Evolutionary conservation across 2,797 vertebrate genomes (phyloP), one percentile per base, ranked within the genome.

Genomic region (Sebastes trivittatus): DNA sequence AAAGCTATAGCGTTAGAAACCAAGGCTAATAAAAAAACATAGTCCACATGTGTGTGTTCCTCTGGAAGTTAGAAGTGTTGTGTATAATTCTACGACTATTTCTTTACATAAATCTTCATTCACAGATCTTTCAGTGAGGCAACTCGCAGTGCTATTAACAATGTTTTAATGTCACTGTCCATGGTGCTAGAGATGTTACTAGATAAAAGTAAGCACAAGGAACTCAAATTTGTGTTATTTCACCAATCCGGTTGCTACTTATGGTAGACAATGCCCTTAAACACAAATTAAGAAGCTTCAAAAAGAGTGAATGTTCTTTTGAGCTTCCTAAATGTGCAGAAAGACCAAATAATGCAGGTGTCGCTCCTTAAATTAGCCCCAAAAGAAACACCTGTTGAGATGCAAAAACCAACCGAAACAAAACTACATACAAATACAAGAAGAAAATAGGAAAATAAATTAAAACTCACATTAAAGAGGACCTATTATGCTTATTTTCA

Each of bases 21-120:
- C 38, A 46, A 46, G 59, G 60, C 32, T 82, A 82, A 90, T 87
- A 85, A 84, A 88, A 66, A 79, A 72, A 52, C 7, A 29, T 9
- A n/a, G 65, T 8, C n/a, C 38, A 75, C 16, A 16, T 38, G 22
- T 55, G 46, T 49, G 46, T 49, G 42, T 49, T 77, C 25, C 42
- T 80, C 3, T 13, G 8, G 4, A 64, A 9, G 36, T 68, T 73
- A 46, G 52, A 38, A 60, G n/a, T 59, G 61, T 25, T 20, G 8
- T 46, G 14, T 27, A 13, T 30, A 3, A 52, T 30, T 22, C 27
- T 32, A 56, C 62, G 1, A 52, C 4, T 36, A 2, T 62, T 66
- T 36, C 27, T 29, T 34, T 29, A 55, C 34, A 61, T 30, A 13
- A 4, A 58, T 72, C 4, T 30, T 79, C 18, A 55, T 32, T 36